phyloP scores from a whole-genome alignment of 2,113 vertebrate genomes.

The Corythaixoides concolor region DNA sequence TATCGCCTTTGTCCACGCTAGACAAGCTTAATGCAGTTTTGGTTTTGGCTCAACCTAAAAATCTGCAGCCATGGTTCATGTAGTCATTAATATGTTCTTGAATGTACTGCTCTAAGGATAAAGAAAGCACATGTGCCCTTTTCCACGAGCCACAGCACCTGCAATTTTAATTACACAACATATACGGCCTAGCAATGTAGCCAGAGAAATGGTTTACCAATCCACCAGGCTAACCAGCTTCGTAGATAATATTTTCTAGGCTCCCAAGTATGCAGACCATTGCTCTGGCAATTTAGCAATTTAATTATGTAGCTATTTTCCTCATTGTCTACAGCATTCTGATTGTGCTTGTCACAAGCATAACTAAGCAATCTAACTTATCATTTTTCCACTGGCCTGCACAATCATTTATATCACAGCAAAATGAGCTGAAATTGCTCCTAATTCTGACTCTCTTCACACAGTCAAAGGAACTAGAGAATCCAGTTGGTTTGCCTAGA shows the following conservation, averaged over 20 bases:
- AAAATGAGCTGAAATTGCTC: constrained; percentile 16
- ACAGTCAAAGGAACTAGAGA: neutral
- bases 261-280: neutral
- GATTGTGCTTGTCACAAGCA: neutral
- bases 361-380: neutral
- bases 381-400: constrained; percentile 21
- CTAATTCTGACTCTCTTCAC: neutral
- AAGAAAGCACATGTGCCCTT: neutral
- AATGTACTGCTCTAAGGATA: neutral
- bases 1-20: neutral
- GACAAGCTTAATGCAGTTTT: neutral
- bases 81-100: neutral
- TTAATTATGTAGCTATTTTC: constrained; percentile 27
- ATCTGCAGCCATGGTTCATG: neutral
- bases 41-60: neutral
- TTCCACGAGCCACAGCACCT: neutral
- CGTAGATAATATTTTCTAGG: neutral
- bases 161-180: neutral
- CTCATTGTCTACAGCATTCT: constrained; percentile 8
- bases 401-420: constrained; percentile 6
- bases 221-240: neutral
- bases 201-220: neutral
- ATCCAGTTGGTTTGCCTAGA: neutral
- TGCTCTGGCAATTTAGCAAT: neutral
- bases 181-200: neutral